phyloP scores from a whole-genome alignment of 2,888 invertebrate genomes.

The Zootermopsis nevadensis region DNA sequence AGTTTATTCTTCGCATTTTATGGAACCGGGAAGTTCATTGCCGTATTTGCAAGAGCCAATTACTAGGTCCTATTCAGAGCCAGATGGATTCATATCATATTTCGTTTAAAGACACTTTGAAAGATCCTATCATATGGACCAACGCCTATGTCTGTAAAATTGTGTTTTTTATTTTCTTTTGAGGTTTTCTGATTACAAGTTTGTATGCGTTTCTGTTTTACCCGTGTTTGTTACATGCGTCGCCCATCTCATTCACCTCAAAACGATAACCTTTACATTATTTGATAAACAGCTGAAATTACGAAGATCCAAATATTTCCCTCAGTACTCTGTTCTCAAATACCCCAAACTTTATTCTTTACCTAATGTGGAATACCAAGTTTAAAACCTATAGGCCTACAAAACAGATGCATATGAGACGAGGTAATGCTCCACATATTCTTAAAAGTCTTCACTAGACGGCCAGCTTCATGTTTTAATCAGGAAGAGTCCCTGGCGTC shows the following conservation, averaged over 20 bases:
- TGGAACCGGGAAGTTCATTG: background rate
- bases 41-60: background rate
- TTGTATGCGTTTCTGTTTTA: background rate
- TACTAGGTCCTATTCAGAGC: background rate
- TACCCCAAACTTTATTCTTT: too few relatives aligned
- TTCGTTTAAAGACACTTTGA: background rate
- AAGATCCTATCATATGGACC: background rate
- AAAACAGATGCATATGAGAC: too few relatives aligned
- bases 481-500: too few relatives aligned
- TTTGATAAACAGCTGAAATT: too few relatives aligned
- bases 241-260: background rate
- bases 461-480: too few relatives aligned
- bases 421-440: too few relatives aligned
- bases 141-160: background rate
- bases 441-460: too few relatives aligned
- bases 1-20: background rate
- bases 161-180: background rate
- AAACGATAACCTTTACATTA: background rate
- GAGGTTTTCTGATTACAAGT: background rate
- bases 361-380: too few relatives aligned
- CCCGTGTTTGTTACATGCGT: background rate
- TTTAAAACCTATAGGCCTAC: too few relatives aligned
- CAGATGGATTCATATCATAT: background rate
- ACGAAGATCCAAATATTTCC: too few relatives aligned
- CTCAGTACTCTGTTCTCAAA: too few relatives aligned